These are phyloP conservation scores for Ischnus inquisitorius DNA, from an alignment of 2,888 invertebrate genomes.

Conservation along the genomic window DNA sequence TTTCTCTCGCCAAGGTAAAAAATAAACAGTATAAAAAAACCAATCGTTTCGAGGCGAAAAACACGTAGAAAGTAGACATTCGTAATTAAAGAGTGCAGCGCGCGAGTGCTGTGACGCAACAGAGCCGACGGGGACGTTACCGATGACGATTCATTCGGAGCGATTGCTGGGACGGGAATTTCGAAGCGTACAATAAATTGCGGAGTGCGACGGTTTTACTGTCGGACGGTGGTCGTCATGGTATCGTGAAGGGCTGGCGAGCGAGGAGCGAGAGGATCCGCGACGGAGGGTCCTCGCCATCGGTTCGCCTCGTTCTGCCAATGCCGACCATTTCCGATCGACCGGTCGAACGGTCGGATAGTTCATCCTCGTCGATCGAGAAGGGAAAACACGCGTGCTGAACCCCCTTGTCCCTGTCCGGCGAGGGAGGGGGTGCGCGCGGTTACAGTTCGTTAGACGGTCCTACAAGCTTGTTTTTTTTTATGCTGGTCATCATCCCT, in stretches of 20 bases:
- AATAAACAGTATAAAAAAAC: neutral
- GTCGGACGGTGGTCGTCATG: conserved; percentile 69
- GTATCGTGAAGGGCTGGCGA: conserved; percentile 62
- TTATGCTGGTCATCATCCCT: conserved; percentile 47
- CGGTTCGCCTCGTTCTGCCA: conserved; percentile 54
- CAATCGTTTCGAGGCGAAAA: neutral
- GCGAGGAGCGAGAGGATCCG: conserved; percentile 50
- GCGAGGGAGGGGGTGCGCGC: conserved; percentile 16
- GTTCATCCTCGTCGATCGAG: conserved; percentile 48
- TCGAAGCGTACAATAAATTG: conserved; percentile 34
- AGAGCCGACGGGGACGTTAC: conserved; percentile 38
- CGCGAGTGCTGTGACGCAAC: neutral
- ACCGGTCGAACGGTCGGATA: conserved; percentile 49
- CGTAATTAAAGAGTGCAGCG: conserved; percentile 20
- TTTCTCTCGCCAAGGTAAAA: neutral
- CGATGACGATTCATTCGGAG: conserved; percentile 51
- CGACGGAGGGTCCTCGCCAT: conserved; percentile 56
- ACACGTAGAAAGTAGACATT: neutral
- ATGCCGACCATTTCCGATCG: conserved; percentile 69
- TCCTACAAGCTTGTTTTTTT: conserved; percentile 46
- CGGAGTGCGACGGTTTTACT: conserved; percentile 19
- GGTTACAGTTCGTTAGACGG: conserved; percentile 41
- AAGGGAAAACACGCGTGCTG: conserved; percentile 32
- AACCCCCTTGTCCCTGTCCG: conserved; percentile 17
- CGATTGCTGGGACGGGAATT: conserved; percentile 53